phyloP scores from a whole-genome alignment of 1,140 invertebrate species.

The Procambarus virginalis region DNA sequence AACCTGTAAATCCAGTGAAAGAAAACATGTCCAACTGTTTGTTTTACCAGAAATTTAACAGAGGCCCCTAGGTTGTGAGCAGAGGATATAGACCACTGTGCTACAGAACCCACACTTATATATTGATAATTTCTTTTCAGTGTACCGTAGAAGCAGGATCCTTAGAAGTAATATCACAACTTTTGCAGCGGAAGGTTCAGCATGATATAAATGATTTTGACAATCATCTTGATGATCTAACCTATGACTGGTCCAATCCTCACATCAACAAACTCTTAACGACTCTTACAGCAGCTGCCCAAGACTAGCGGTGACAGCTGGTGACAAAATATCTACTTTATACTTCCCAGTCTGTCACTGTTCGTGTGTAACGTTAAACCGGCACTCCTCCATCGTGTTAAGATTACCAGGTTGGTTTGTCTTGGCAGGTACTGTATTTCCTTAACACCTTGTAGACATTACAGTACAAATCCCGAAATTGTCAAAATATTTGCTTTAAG shows the following conservation, averaged over 20 bases:
- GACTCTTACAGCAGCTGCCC: slow-evolving; percentile 54
- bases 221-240: slow-evolving; percentile 90
- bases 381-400: neutral
- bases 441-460: neutral
- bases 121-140: slow-evolving; percentile 4
- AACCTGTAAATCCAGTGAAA: too few relatives aligned
- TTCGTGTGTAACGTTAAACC: neutral
- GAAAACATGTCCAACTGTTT: too few relatives aligned
- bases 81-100: too few relatives aligned
- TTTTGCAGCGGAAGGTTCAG: slow-evolving; percentile 82
- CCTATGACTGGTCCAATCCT: slow-evolving; percentile 87
- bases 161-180: slow-evolving; percentile 76
- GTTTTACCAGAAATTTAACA: too few relatives aligned
- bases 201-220: slow-evolving; percentile 90
- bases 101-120: too few relatives aligned
- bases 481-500: too few relatives aligned
- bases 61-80: too few relatives aligned
- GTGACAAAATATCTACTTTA: neutral
- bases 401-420: neutral
- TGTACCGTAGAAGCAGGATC: slow-evolving; percentile 61
- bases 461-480: too few relatives aligned
- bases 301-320: slow-evolving; percentile 12
- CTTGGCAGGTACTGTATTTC: neutral
- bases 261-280: slow-evolving; percentile 76
- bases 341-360: neutral